A percentile compares a stretch with the other conserved stretches of the same genome.
Evolutionary conservation across 1,140 invertebrate genomes (phyloP).

Genomic region (Caenorhabditis inopinata): DNA sequence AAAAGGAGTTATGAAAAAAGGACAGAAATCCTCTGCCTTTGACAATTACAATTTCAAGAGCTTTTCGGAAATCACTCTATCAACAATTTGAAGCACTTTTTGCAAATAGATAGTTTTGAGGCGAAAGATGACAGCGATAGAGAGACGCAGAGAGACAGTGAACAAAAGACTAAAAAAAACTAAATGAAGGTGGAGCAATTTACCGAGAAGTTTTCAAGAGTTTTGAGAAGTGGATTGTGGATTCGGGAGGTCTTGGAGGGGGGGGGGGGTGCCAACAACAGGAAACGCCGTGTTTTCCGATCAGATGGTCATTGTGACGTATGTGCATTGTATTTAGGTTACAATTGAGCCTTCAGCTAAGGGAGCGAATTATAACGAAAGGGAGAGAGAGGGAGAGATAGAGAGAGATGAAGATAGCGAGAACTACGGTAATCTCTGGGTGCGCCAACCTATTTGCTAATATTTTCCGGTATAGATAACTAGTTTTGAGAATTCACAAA

Average conservation of each 20-base stretch:
- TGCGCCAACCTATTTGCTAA: no score
- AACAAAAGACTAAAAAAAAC: not conserved
- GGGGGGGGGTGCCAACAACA: not conserved
- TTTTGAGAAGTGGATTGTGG: conserved; percentile 21
- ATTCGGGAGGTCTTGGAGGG: not conserved
- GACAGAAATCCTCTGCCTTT: not conserved
- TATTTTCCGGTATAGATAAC: no score
- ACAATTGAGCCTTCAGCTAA: no score
- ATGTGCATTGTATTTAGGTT: not conserved
- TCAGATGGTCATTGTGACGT: conserved; percentile 30
- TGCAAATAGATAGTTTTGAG: conserved; percentile 25
- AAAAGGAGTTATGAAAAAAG: not conserved
- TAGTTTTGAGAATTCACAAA: no score
- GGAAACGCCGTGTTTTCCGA: conserved; percentile 8
- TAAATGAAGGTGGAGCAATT: conserved; percentile 31
- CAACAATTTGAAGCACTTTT: conserved; percentile 34
- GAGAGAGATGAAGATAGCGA: no score
- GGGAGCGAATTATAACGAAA: no score
- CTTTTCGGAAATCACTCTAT: conserved; percentile 29
- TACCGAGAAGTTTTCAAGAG: conserved; percentile 34
- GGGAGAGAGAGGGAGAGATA: no score
- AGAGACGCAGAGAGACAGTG: not conserved
- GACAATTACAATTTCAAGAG: not conserved
- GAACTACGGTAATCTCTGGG: no score
- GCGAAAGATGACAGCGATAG: not conserved